Conservation (phyloP, 2,797 vertebrate species). For the Acrossocheilus wenchowensis region DNA sequence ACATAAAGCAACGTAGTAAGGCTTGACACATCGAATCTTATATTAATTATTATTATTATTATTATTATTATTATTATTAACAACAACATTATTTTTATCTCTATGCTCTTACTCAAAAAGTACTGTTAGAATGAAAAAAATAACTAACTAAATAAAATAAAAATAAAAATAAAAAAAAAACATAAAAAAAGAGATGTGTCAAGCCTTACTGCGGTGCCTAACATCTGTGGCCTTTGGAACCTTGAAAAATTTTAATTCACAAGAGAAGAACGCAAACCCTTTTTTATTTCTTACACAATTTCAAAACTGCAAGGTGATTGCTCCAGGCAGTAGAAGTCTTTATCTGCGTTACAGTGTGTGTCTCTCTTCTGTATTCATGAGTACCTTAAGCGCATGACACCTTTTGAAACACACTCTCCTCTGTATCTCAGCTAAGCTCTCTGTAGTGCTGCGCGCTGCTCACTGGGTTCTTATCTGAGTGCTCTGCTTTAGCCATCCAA, state of each 20-base stretch:
- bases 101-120: neutral
- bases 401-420: conserved; percentile 69
- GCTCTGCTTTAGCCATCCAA: conserved; percentile 47
- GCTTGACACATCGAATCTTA: too few relatives aligned
- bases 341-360: conserved; percentile 75
- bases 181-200: neutral
- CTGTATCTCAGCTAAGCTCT: conserved; percentile 60
- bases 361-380: conserved; percentile 66
- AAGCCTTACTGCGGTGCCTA: neutral
- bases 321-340: conserved; percentile 73
- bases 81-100: neutral
- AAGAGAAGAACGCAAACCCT: conserved; percentile 47
- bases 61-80: too few relatives aligned
- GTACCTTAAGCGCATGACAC: conserved; percentile 75
- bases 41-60: too few relatives aligned
- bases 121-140: neutral
- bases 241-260: conserved; percentile 34
- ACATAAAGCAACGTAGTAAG: too few relatives aligned
- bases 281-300: conserved; percentile 68
- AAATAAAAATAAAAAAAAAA: neutral
- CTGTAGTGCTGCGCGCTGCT: conserved; percentile 46
- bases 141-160: too few relatives aligned
- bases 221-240: neutral
- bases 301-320: conserved; percentile 75
- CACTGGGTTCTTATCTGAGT: conserved; percentile 50